These are phyloP conservation scores for Lepidurus apus DNA, from an alignment of 1,140 invertebrate genomes.

Conservation along the genomic window DNA sequence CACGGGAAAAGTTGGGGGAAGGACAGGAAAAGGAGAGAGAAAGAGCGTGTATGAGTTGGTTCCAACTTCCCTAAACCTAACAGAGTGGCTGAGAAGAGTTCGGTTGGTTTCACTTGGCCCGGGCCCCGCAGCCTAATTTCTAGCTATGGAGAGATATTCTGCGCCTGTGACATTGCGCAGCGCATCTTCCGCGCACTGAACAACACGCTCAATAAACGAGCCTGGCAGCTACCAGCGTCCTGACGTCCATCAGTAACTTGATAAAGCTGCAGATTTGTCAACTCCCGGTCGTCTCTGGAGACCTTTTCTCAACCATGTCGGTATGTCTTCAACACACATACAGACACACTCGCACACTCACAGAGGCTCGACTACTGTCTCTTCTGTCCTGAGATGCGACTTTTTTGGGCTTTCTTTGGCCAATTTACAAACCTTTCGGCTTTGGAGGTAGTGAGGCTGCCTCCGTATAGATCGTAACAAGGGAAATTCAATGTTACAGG, in stretches of 20 bases:
- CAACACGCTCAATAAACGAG: constrained; percentile 21
- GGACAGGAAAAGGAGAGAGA: background rate
- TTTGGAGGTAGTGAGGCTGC: too few species aligned
- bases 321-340: constrained; percentile 3
- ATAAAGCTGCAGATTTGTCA: constrained; percentile 22
- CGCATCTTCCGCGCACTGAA: constrained; percentile 4
- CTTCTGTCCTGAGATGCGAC: too few species aligned
- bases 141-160: background rate
- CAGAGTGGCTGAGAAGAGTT: background rate
- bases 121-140: constrained; percentile 20
- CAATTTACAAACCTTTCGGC: too few species aligned
- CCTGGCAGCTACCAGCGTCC: constrained; percentile 19
- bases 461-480: too few species aligned
- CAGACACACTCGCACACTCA: background rate
- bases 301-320: constrained; percentile 8
- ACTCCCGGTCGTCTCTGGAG: background rate
- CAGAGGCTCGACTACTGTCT: background rate
- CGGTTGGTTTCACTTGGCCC: constrained; percentile 16
- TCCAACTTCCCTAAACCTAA: constrained; percentile 19
- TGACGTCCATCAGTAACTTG: constrained; percentile 14
- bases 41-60: background rate
- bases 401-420: too few species aligned
- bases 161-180: constrained; percentile 12
- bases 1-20: background rate
- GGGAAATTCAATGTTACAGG: too few species aligned